Evolutionary conservation across 2,888 invertebrate genomes (phyloP).

Genomic region (Chymomyza fuscimana): DNA sequence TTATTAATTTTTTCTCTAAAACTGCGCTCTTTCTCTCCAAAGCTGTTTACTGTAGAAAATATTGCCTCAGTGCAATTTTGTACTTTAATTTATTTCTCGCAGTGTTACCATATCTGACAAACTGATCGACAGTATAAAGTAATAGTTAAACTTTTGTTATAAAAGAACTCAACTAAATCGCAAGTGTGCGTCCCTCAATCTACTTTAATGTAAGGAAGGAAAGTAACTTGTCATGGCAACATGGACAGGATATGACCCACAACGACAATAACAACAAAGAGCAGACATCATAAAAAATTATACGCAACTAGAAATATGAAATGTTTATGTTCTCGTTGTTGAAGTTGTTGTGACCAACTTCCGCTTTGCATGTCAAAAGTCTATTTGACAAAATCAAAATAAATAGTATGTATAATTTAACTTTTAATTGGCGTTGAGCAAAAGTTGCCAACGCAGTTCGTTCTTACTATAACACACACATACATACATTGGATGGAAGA

Average conservation of each 20-base stretch:
- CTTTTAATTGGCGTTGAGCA: conserved; percentile 61
- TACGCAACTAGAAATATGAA: conserved; percentile 5
- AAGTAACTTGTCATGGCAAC: conserved; percentile 11
- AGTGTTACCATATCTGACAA: background rate
- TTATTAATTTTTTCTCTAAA: too few species aligned
- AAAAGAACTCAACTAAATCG: background rate
- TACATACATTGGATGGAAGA: background rate
- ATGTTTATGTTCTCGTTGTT: conserved; percentile 3
- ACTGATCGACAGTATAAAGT: background rate
- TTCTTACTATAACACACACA: conserved; percentile 16
- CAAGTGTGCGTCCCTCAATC: background rate
- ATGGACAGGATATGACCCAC: conserved; percentile 2
- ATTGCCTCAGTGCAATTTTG: too few species aligned
- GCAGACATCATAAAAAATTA: background rate
- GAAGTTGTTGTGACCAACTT: background rate
- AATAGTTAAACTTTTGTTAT: background rate
- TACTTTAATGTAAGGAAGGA: background rate
- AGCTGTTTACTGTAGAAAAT: too few species aligned
- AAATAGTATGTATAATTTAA: conserved; percentile 66
- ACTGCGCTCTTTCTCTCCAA: too few species aligned
- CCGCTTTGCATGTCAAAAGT: conserved; percentile 54
- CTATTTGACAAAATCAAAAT: conserved; percentile 67
- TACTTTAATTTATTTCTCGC: background rate
- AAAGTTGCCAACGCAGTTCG: conserved; percentile 24
- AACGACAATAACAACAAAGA: conserved; percentile 7